Evolutionary conservation across 2,888 invertebrate species (phyloP), one percentile per base, ranked within the genome.

Genomic region (Acrobasis consociella): DNA sequence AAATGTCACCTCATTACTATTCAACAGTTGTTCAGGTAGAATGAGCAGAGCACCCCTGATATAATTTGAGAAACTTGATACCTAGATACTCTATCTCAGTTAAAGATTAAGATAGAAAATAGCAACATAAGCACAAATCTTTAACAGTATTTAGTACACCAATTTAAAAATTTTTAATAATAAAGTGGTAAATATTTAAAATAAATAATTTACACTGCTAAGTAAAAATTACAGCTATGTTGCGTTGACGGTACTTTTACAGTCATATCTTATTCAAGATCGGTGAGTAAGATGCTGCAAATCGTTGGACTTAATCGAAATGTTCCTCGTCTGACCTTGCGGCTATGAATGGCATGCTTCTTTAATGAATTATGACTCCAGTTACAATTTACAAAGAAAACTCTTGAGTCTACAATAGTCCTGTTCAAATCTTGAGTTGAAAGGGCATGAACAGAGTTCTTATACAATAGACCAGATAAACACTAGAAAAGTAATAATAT

Each of bases 1-100:
- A 49, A 46, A 22, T 53, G 42, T 52, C 58, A 46, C 22, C 16
- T 16, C 38, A 42, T 42, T 46, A 17, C 17, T 58, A 58, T 17
- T 58, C 13, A 13, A 37, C 8, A 2, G 5, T 31, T 31, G 31
- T 31, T 7, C 5, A 31, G 7, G 31, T 31, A 31, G 31, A 31
- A 31, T 31, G 31, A 31, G 31, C 31, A 7, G 2, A 31, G 31
- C 31, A 31, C 2, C 31, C 22, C 22, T 22, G 22, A 22, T 22
- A 22, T 3, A 22, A 22, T 22, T 22, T 22, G 3, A 22, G 22
- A 22, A 22, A 22, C 2, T 22, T 22, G 22, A 22, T 22, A 22
- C n/a, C n/a, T n/a, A n/a, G 1, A 22, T 22, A 22, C 22, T 22
- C 22, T 22, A 22, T 22, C 1, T 22, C 22, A 22, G 22, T 22